These are phyloP conservation scores for Dolichoris vasculosae DNA, from an alignment of 1,140 invertebrate species.

Conservation along the genomic window DNA sequence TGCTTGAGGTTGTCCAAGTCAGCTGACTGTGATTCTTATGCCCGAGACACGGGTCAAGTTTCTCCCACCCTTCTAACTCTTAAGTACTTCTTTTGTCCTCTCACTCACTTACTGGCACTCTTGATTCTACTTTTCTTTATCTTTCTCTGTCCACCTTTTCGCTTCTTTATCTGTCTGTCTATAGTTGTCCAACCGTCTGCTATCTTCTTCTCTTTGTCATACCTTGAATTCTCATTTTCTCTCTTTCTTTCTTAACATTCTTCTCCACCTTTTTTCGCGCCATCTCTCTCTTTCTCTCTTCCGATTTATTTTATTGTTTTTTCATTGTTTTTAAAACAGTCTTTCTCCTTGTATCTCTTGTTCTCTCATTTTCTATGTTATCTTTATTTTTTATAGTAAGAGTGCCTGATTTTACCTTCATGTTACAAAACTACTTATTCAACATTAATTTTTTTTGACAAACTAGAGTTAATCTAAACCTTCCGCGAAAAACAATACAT, in stretches of 20 bases:
- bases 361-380: not conserved
- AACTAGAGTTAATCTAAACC: not conserved
- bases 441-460: not conserved
- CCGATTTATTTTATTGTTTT: not conserved
- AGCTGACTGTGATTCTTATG: slow-evolving; percentile 64
- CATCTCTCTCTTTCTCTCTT: not conserved
- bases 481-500: not conserved
- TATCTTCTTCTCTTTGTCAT: not conserved
- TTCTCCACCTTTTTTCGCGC: not conserved
- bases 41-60: slow-evolving; percentile 58
- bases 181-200: not conserved
- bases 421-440: not conserved
- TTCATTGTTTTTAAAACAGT: not conserved
- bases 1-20: slow-evolving; percentile 63
- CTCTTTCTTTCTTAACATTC: not conserved
- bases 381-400: not conserved
- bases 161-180: not conserved
- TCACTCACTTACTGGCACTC: not conserved
- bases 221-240: not conserved
- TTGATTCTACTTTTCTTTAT: slow-evolving; percentile 4
- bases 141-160: not conserved
- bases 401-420: not conserved
- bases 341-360: not conserved
- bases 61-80: slow-evolving; percentile 31
- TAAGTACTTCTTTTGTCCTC: not conserved